Base-by-base conservation (phyloP, 2,113 vertebrate genomes). In the Terrapene triunguis region DNA sequence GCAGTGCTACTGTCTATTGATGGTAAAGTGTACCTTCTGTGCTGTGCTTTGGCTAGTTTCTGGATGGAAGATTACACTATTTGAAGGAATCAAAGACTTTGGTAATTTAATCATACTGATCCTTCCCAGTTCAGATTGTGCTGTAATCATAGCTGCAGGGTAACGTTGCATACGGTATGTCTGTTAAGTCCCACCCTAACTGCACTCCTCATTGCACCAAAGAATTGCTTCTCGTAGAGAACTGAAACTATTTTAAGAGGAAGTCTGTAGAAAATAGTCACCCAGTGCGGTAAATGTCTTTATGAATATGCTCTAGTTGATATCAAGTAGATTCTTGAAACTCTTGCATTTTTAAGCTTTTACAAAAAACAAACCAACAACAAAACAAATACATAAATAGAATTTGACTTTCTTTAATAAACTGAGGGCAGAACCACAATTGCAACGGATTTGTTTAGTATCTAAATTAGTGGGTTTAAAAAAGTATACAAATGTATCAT, bases 121-220 rank as follows among this genome's bases (percentile, higher is more conserved):
- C 38, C 78, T 85, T 94, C 51, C 78, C 44, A 50, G 27, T 62
- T 44, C 50, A n/a, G 82, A 21, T 32, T 65, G 35, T 89, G 84
- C 80, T 88, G 59, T 90, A 89, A 81, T 92, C 50, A 47, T 91
- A 92, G 84, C 80, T 84, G 29, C 79, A 81, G 76, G 88, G 80
- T 90, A 88, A 65, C 50, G 10, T 38, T 82, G 69, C 59, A 16
- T 19, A 53, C 29, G 51, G 9, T 69, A 38, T 65, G 13, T 21
- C 38, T 86, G 51, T 72, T 79, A 72, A 44, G 48, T 79, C 83
- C 25, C 27, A 35, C 50, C 13, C 42, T 78, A 72, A 21, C 12
- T 38, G 42, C 16, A 80, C 57, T 80, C 69, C n/a, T 85, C 22
- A 10, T 78, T 79, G 55, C 27, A 85, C 53, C 35, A 47, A 79